A percentile compares a stretch with the other conserved stretches of the same genome.
These are phyloP conservation scores for Mesorhabditis spiculigera DNA, from an alignment of 2,888 invertebrate genomes.

Conservation along the genomic window DNA sequence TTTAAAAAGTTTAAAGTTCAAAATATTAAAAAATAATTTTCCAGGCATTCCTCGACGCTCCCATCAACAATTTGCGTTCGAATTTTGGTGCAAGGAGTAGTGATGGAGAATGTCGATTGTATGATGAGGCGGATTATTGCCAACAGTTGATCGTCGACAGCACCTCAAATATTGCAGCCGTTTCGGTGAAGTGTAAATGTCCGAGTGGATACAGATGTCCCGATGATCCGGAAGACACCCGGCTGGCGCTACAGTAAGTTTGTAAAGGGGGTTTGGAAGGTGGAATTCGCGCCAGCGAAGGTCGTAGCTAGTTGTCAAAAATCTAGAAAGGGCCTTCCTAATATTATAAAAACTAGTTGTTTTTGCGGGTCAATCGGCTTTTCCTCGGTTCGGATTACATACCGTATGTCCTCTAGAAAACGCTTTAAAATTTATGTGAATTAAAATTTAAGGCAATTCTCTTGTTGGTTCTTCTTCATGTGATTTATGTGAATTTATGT, in stretches of 20 bases:
- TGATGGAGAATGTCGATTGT: too few species aligned
- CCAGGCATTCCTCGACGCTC: background rate
- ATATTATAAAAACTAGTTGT: too few species aligned
- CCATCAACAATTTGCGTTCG: background rate
- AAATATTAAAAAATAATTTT: background rate
- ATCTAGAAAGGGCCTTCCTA: too few species aligned
- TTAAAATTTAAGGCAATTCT: too few species aligned
- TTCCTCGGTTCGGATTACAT: too few species aligned
- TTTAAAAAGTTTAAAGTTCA: background rate
- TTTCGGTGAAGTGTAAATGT: constrained; percentile 5
- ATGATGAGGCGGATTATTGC: background rate
- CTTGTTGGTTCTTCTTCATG: too few species aligned
- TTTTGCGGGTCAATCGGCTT: too few species aligned
- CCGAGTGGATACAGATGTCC: constrained; percentile 4
- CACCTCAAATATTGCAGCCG: background rate
- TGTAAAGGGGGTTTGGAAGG: background rate
- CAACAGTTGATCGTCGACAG: background rate
- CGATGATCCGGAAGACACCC: background rate
- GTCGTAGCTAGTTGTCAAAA: too few species aligned
- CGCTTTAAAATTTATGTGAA: too few species aligned
- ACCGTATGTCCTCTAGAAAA: too few species aligned
- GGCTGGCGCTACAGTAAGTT: background rate
- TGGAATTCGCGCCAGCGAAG: too few species aligned
- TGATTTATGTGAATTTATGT: too few species aligned
- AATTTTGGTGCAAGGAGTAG: background rate